Percentiles rank a stretch among this genome's conserved stretches.
Conservation (phyloP, 2,797 vertebrate genomes). For the Notoglanidium macrostoma region DNA sequence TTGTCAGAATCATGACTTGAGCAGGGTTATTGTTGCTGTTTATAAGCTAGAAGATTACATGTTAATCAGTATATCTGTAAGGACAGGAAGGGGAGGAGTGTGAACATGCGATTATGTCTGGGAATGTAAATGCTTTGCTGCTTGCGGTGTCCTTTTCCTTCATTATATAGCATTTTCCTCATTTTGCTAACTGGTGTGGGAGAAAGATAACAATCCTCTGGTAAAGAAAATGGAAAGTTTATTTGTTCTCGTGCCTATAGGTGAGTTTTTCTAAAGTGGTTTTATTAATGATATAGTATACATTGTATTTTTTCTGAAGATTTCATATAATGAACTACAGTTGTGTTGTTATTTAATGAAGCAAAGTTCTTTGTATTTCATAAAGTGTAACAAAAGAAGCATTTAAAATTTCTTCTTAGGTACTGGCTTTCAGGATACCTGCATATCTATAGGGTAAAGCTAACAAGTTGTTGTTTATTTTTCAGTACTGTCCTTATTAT, state of each 20-base stretch:
- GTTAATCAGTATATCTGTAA: slow-evolving; percentile 52
- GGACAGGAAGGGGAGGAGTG: slow-evolving; percentile 55
- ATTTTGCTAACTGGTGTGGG: background rate
- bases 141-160: background rate
- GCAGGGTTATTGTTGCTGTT: slow-evolving; percentile 2
- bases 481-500: slow-evolving; percentile 44
- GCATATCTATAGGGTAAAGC: background rate
- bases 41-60: background rate
- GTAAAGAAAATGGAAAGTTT: slow-evolving; percentile 19
- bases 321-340: background rate
- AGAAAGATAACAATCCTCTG: slow-evolving; percentile 1
- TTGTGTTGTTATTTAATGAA: background rate
- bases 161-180: background rate
- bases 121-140: slow-evolving; percentile 45
- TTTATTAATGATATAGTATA: background rate
- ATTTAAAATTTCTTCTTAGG: background rate
- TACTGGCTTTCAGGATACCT: background rate
- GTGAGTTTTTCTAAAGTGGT: slow-evolving; percentile 20
- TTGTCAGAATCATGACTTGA: background rate
- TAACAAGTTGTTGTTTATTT: slow-evolving; percentile 35
- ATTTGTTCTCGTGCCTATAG: background rate
- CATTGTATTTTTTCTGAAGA: background rate
- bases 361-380: background rate
- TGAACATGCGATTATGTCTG: slow-evolving; percentile 34
- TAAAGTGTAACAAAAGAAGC: background rate